Conservation (phyloP, 2,113 vertebrate genomes). For the Axis porcinus region DNA sequence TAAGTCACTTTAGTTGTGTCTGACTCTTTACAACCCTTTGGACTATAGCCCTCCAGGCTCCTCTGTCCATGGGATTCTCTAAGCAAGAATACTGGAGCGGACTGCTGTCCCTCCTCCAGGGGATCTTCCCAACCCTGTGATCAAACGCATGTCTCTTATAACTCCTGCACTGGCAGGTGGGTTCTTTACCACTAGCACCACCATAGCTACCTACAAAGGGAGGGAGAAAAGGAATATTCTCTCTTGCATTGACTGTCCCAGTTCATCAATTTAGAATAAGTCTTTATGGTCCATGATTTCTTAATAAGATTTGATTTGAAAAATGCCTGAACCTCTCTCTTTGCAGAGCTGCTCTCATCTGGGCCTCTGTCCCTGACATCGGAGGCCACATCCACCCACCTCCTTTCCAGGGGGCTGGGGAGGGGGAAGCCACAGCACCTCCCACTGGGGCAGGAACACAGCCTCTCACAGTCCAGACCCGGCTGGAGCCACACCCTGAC, state of each 20-base stretch:
- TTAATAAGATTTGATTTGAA: not conserved
- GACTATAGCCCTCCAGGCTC: not conserved
- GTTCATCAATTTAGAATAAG: not conserved
- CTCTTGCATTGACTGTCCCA: not conserved
- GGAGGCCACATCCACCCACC: not conserved
- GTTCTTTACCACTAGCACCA: not conserved
- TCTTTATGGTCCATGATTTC: not conserved
- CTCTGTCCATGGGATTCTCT: not conserved
- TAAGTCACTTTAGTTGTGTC: not conserved
- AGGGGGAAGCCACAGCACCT: not conserved
- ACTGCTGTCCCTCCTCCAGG: not conserved
- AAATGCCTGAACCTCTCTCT: not conserved
- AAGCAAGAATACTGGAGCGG: not conserved
- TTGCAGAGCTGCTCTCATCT: not conserved
- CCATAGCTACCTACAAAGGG: not conserved
- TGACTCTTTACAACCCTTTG: rapidly evolving
- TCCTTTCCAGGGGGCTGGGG: not conserved
- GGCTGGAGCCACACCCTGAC: not conserved
- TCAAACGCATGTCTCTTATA: not conserved
- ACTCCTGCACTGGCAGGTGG: not conserved
- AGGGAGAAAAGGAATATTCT: not conserved
- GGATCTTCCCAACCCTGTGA: not conserved
- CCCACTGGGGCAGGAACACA: not conserved
- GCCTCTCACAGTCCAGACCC: not conserved
- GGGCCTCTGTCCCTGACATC: not conserved